phyloP scores from a whole-genome alignment of 2,797 vertebrate species.

The Phalanger gymnotis region DNA sequence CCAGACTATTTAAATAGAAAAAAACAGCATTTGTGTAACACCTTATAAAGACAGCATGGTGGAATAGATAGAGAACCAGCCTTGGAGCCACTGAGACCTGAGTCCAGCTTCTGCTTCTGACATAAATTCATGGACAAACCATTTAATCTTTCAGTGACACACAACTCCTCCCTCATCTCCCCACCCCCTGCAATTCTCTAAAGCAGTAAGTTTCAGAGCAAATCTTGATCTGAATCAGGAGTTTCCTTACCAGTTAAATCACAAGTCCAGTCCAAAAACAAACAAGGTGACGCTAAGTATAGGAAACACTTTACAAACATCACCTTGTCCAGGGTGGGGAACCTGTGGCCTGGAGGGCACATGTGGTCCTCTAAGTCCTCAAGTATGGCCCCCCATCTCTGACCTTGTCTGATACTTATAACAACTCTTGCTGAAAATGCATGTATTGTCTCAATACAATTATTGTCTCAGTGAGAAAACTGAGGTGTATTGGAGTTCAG shows the following conservation, averaged over 20 bases:
- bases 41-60: neutral
- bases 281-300: neutral
- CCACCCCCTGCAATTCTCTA: neutral
- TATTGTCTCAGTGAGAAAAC: neutral
- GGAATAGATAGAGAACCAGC: neutral
- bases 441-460: neutral
- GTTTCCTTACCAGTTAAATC: neutral
- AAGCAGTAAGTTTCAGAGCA: neutral
- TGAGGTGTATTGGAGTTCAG: neutral
- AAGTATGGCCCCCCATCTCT: no score
- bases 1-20: neutral
- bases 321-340: neutral
- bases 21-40: neutral
- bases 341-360: no score
- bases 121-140: neutral
- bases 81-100: neutral
- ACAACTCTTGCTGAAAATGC: neutral
- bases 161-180: neutral
- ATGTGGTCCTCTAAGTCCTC: no score
- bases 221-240: neutral
- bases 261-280: neutral
- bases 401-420: neutral
- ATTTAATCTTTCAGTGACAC: neutral
- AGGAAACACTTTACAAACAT: neutral
- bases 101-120: neutral